Percentiles rank a stretch among this genome's conserved stretches.
phyloP scores from a whole-genome alignment of 1,140 invertebrate genomes.

The Metaphire vulgaris region DNA sequence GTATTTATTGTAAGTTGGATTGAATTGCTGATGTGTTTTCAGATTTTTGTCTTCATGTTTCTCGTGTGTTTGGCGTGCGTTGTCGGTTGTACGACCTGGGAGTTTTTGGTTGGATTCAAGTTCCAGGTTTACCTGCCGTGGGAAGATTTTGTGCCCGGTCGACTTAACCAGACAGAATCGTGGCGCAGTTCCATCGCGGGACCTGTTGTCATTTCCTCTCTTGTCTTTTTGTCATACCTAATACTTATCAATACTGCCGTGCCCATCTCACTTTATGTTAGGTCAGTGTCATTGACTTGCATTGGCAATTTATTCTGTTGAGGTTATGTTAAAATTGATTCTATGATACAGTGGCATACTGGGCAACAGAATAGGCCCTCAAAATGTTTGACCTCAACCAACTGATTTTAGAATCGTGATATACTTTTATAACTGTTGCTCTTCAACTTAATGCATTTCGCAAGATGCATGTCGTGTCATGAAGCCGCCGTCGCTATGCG shows the following conservation, averaged over 20 bases:
- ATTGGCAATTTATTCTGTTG: neutral
- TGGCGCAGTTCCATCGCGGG: constrained; percentile 63
- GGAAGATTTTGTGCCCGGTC: constrained; percentile 77
- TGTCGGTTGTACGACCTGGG: constrained; percentile 94
- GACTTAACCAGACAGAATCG: neutral
- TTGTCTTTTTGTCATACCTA: constrained; percentile 98
- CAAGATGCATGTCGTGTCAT: too few relatives aligned
- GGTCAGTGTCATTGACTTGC: constrained; percentile 55
- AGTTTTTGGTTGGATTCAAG: constrained; percentile 66
- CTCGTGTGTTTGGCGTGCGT: constrained; percentile 97
- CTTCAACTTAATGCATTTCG: neutral
- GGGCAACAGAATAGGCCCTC: too few relatives aligned
- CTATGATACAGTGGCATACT: too few relatives aligned
- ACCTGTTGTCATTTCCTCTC: constrained; percentile 83
- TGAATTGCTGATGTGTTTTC: constrained; percentile 32
- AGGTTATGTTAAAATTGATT: neutral
- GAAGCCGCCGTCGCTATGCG: too few relatives aligned
- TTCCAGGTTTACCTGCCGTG: constrained; percentile 91
- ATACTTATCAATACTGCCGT: constrained; percentile 99
- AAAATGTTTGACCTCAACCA: too few relatives aligned
- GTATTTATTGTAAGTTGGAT: too few relatives aligned
- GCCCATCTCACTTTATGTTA: constrained; percentile 98
- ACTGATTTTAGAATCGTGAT: constrained; percentile 5
- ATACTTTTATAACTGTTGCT: neutral
- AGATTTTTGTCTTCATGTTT: constrained; percentile 97